Conservation (phyloP, 2,888 invertebrate species). For the Entomobrya multifasciata region DNA sequence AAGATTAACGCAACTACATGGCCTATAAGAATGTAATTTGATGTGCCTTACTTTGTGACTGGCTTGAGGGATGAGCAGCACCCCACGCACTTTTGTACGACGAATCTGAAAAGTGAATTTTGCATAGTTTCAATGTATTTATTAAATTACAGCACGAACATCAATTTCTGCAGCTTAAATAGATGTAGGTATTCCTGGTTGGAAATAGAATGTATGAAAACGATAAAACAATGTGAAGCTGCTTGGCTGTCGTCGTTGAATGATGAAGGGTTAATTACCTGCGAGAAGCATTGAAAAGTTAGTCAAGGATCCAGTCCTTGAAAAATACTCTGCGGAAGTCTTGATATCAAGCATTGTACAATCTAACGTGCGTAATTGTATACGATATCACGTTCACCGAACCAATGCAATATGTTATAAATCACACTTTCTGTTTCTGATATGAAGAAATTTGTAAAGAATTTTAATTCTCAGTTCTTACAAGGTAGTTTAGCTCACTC, state of each 20-base stretch:
- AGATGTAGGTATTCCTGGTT: too few relatives aligned
- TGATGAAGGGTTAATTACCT: constrained; percentile 83
- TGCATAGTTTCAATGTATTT: neutral
- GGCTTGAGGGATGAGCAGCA: constrained; percentile 87
- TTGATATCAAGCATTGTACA: constrained; percentile 92
- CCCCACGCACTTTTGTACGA: constrained; percentile 94
- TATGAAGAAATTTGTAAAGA: neutral
- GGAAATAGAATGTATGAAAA: too few relatives aligned
- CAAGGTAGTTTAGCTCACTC: neutral
- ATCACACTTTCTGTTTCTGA: constrained; percentile 28
- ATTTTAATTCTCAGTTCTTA: too few relatives aligned
- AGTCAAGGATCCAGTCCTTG: constrained; percentile 92
- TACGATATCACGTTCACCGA: constrained; percentile 2
- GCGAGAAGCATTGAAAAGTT: constrained; percentile 97
- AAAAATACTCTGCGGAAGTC: constrained; percentile 94
- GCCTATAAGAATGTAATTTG: neutral
- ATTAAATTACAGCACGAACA: too few relatives aligned
- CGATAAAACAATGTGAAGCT: neutral
- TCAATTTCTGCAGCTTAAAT: too few relatives aligned
- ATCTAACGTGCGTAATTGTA: neutral
- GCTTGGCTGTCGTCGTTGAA: neutral
- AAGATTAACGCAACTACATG: too few relatives aligned
- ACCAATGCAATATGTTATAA: neutral
- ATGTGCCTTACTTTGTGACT: constrained; percentile 87
- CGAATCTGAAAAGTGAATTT: constrained; percentile 87